phyloP scores from a whole-genome alignment of 2,113 vertebrate genomes.

The Cinclus mexicanus region DNA sequence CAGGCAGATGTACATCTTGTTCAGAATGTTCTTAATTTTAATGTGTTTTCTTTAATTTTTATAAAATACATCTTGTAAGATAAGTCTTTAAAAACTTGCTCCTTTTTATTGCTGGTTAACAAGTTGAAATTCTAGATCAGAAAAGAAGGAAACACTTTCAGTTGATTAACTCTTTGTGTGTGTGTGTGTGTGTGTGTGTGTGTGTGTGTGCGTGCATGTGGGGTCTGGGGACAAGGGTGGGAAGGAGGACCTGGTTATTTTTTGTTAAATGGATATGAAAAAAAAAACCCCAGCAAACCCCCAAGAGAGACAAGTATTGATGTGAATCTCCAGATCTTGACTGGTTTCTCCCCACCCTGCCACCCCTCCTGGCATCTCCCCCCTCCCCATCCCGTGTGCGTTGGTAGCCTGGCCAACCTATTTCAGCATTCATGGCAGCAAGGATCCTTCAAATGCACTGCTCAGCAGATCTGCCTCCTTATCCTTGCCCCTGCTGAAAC shows the following conservation, averaged over 20 bases:
- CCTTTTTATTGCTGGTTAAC: constrained; percentile 77
- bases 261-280: constrained; percentile 67
- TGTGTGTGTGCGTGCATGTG: neutral
- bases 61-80: constrained; percentile 81
- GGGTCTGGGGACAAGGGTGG: constrained; percentile 15
- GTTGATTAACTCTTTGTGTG: constrained; percentile 68
- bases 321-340: constrained; percentile 61
- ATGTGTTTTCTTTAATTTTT: constrained; percentile 79
- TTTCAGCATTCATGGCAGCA: neutral
- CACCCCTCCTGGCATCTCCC: constrained; percentile 29
- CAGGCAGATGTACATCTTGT: neutral
- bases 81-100: constrained; percentile 77
- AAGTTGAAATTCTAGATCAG: constrained; percentile 74
- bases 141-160: constrained; percentile 75
- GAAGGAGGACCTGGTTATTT: constrained; percentile 66
- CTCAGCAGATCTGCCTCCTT: constrained; percentile 52
- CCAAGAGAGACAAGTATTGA: constrained; percentile 22
- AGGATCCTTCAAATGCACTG: constrained; percentile 38
- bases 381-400: constrained; percentile 52
- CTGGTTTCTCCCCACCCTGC: constrained; percentile 52
- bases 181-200: neutral
- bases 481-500: constrained; percentile 53
- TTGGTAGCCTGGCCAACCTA: constrained; percentile 54
- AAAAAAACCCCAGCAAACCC: neutral
- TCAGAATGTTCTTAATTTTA: constrained; percentile 76